A percentile compares a stretch with the other conserved stretches of the same genome.
These are phyloP conservation scores for Dromococcyx pavoninus DNA, from an alignment of 2,797 vertebrate species.

Conservation along the genomic window DNA sequence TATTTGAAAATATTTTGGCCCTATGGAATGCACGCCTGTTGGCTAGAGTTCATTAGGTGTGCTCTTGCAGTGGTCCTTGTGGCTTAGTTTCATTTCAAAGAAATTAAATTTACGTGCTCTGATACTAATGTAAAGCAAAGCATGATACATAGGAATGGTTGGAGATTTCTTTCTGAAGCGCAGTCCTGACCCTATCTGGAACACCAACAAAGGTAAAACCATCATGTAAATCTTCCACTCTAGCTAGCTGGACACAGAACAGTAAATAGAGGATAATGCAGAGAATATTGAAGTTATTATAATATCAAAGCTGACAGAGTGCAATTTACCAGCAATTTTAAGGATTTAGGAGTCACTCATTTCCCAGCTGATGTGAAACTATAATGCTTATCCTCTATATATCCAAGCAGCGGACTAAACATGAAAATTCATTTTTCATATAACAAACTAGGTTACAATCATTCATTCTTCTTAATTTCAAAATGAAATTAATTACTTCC, in stretches of 20 bases:
- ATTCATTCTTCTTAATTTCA: not conserved
- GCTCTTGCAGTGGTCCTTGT: rapidly evolving
- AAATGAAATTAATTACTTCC: not conserved
- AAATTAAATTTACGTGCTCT: not conserved
- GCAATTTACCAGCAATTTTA: not conserved
- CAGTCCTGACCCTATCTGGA: not conserved
- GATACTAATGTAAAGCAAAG: not conserved
- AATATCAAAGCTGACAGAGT: not conserved
- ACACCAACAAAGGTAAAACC: not conserved
- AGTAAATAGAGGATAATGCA: not conserved
- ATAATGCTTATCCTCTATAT: not conserved
- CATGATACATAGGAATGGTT: not conserved
- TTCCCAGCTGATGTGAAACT: not conserved
- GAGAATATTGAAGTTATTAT: not conserved
- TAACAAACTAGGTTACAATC: not conserved
- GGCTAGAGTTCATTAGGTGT: not conserved
- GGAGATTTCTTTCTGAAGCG: not conserved
- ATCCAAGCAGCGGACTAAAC: not conserved
- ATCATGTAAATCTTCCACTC: not conserved
- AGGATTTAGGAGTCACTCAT: not conserved
- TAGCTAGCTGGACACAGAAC: not conserved
- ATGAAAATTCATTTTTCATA: not conserved
- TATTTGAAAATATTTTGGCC: not conserved
- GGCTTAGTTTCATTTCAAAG: not conserved
- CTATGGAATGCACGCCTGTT: not conserved